A percentile compares a stretch with the other conserved stretches of the same genome.
phyloP scores from a whole-genome alignment of 2,797 vertebrate species.

The Enteromius trimaculatus region DNA sequence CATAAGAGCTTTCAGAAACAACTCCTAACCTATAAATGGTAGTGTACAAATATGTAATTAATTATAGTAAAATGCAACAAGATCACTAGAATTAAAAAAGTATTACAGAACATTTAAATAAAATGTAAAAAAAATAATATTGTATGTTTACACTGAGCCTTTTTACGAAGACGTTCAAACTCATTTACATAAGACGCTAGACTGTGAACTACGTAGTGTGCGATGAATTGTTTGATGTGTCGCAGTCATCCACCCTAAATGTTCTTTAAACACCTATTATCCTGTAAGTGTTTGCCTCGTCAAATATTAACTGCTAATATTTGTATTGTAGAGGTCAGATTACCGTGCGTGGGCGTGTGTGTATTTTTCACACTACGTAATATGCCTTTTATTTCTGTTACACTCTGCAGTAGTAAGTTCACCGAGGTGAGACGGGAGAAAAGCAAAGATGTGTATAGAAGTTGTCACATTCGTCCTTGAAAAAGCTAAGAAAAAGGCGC shows the following conservation, averaged over 20 bases:
- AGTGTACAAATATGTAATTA: background rate
- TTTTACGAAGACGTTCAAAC: background rate
- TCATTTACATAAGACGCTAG: background rate
- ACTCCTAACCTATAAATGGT: background rate
- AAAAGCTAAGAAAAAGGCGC: slow-evolving; percentile 15
- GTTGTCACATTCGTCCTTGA: slow-evolving; percentile 11
- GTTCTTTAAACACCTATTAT: slow-evolving; percentile 25
- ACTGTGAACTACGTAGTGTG: background rate
- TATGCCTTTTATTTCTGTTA: slow-evolving; percentile 1
- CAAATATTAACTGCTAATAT: slow-evolving; percentile 23
- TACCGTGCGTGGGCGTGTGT: slow-evolving; percentile 15
- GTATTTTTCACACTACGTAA: background rate
- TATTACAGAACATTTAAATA: background rate
- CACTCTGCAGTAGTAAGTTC: background rate
- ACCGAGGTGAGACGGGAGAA: background rate
- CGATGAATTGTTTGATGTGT: background rate
- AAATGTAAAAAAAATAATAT: background rate
- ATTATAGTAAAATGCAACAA: background rate
- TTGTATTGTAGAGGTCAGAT: slow-evolving; percentile 29
- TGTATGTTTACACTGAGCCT: background rate
- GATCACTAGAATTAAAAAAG: background rate
- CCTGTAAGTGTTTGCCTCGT: background rate
- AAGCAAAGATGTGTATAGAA: background rate
- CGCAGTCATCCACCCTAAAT: background rate
- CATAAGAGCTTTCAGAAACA: background rate